Percentiles rank a stretch among this genome's conserved stretches.
Evolutionary conservation across 2,797 vertebrate genomes (phyloP).

Genomic region (Selene dorsalis): DNA sequence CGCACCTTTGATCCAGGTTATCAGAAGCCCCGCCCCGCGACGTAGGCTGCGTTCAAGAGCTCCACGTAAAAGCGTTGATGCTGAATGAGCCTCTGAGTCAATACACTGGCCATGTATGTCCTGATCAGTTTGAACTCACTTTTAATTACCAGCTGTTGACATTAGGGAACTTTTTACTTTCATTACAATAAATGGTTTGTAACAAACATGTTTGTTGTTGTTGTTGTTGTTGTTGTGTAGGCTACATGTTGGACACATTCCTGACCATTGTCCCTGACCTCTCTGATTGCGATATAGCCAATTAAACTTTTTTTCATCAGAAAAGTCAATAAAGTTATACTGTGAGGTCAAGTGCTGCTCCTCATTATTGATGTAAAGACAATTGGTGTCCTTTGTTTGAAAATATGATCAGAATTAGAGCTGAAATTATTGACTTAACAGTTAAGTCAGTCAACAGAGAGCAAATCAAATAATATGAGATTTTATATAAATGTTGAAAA

Average conservation of each 20-base stretch:
- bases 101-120: too few species aligned
- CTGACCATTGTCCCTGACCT: neutral
- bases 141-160: neutral
- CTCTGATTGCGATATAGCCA: neutral
- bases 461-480: neutral
- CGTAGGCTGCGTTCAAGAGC: slow-evolving; percentile 63
- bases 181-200: too few species aligned
- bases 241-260: too few species aligned
- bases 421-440: neutral
- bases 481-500: neutral
- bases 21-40: slow-evolving; percentile 34
- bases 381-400: neutral
- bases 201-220: too few species aligned
- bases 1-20: slow-evolving; percentile 66
- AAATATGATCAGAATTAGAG: neutral
- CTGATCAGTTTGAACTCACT: too few species aligned
- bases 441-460: too few species aligned
- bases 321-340: neutral
- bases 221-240: too few species aligned
- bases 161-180: neutral
- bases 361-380: neutral
- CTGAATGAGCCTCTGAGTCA: too few species aligned
- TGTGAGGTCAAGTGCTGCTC: neutral
- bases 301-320: neutral
- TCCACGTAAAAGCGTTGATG: slow-evolving; percentile 18